Evolutionary conservation across 2,113 vertebrate genomes (phyloP).

Genomic region (Eublepharis macularius): DNA sequence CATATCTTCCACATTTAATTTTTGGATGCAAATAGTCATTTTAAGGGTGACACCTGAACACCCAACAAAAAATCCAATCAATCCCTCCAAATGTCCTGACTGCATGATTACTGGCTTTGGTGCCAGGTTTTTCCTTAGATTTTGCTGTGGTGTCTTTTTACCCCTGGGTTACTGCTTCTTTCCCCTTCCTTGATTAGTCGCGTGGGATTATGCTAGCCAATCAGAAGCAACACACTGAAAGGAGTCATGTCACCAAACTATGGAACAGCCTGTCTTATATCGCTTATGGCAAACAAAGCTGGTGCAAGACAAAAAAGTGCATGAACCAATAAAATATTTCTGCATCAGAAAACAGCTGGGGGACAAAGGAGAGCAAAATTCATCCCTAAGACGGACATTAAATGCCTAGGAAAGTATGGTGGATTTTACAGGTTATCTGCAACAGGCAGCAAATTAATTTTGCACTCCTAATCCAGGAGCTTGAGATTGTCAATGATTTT

Average conservation of each 20-base stretch:
- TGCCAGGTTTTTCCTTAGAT: no score
- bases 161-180: neutral
- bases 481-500: conserved; percentile 22
- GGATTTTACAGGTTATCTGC: neutral
- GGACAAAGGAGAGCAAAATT: no score
- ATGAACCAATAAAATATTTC: neutral
- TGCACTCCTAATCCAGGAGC: neutral
- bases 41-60: no score
- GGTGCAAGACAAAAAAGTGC: no score
- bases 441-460: conserved; percentile 39
- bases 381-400: neutral
- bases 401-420: neutral
- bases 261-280: neutral
- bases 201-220: neutral
- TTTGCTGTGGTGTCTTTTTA: no score
- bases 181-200: no score
- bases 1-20: no score
- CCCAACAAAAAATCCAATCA: no score
- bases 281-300: neutral
- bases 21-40: no score
- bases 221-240: neutral
- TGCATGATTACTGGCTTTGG: no score
- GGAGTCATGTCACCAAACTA: neutral
- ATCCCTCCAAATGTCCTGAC: no score
- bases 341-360: neutral